Base-by-base conservation (phyloP, 2,888 invertebrate species). In the Cephalotes varians region DNA sequence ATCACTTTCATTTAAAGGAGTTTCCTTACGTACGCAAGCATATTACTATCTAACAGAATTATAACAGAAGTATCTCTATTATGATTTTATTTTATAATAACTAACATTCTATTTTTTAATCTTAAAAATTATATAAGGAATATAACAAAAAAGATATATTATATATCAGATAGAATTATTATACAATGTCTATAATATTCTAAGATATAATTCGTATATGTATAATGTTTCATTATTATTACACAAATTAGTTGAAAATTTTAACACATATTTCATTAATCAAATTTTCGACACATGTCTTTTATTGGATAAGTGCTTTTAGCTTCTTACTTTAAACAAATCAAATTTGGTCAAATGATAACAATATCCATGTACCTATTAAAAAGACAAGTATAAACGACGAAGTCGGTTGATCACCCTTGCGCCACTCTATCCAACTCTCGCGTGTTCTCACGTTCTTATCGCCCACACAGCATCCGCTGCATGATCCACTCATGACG, bases 381-480 rank as follows among this genome's bases (percentile, higher is more conserved):
- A n/a, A 12, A 47, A 28, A 40, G 15, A 73, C n/a, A 6, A 58
- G 12, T 40, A 40, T 40, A 10, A 40, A 25, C 3, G 40, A 25
- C 6, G 28, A 40, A 72, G 6, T 58, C 10, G 47, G 44, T 74
- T 69, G 67, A 15, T n/a, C 49, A 69, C 15, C 49, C 34, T 47
- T 60, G 40, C 3, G 12, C 40, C 40, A 60, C 34, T 40, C 49
- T 5, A 44, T 60, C 49, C 10, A 31, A 51, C 56, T 79, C 60
- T 83, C 83, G 81, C 88, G 84, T 86, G 85, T 85, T 88, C 86
- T 88, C 88, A 79, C 86, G 83, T 84, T 79, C 81, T 88, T 88
- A 86, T 86, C 88, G 83, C 85, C 84, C 81, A 84, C 85, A 83
- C 82, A 15, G 64, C 40, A 56, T 72, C 31, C 54, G 86, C 82